Conservation (phyloP, 2,113 vertebrate species). For the Crotalus horridus region DNA sequence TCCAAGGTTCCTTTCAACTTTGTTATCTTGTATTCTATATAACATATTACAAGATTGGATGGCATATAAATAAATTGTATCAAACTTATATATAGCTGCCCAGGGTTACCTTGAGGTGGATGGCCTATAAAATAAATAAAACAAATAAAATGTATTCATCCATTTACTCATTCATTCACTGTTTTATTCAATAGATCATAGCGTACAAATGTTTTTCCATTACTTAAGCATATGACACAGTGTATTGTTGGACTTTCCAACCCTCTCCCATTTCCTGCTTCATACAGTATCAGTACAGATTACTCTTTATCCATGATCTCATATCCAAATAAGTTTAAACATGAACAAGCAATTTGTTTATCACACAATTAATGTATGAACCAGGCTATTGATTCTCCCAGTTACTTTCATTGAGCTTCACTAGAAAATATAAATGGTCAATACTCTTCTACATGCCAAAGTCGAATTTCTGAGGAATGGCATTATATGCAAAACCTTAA, state of each 20-base stretch:
- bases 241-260: neutral
- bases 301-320: neutral
- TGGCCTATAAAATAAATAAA: neutral
- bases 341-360: conserved; percentile 26
- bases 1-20: too few species aligned
- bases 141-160: neutral
- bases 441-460: conserved; percentile 45
- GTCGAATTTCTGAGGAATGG: conserved; percentile 61
- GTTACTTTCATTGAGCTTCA: conserved; percentile 48
- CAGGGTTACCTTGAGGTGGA: too few species aligned
- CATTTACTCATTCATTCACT: neutral
- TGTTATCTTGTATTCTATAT: too few species aligned
- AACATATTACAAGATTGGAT: too few species aligned
- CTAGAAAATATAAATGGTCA: conserved; percentile 52
- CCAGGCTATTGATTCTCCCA: conserved; percentile 17
- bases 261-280: neutral
- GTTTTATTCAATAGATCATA: neutral
- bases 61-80: neutral
- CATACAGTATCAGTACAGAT: neutral
- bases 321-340: conserved; percentile 7
- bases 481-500: conserved; percentile 32
- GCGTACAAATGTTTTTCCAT: neutral
- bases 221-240: neutral
- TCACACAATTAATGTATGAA: conserved; percentile 50
- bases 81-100: neutral